Percentiles rank a stretch among this genome's conserved stretches.
Evolutionary conservation across 1,140 invertebrate genomes (phyloP).

Genomic region (Daktulosphaira vitifoliae): DNA sequence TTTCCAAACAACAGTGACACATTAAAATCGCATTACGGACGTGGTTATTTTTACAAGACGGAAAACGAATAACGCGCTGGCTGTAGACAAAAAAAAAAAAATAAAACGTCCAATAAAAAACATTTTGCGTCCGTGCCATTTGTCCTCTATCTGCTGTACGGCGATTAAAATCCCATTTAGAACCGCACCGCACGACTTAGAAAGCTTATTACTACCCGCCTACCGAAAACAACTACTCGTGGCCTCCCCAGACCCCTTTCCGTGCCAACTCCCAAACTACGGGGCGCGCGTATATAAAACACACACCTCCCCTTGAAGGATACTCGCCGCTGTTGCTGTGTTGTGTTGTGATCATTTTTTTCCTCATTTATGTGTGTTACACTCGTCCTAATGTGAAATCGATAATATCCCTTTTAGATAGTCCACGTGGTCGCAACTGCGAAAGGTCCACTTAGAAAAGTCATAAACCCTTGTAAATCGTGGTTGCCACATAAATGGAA

Average conservation of each 20-base stretch:
- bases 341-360: background rate
- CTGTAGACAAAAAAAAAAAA: background rate
- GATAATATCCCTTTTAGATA: slow-evolving; percentile 22
- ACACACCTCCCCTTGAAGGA: background rate
- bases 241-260: slow-evolving; percentile 19
- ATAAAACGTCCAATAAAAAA: slow-evolving; percentile 25
- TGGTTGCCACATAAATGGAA: too few relatives aligned
- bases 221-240: background rate
- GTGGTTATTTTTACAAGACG: background rate
- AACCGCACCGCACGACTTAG: slow-evolving; percentile 15
- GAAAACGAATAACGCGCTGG: background rate
- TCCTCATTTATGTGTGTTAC: slow-evolving; percentile 14
- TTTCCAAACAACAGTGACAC: slow-evolving; percentile 7
- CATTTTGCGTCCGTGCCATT: slow-evolving; percentile 24
- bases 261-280: slow-evolving; percentile 12
- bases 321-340: slow-evolving; percentile 16
- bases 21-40: slow-evolving; percentile 26
- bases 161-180: slow-evolving; percentile 33
- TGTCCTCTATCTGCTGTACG: slow-evolving; percentile 14
- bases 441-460: too few relatives aligned
- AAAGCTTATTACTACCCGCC: slow-evolving; percentile 31
- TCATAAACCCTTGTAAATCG: too few relatives aligned
- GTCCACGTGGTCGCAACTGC: too few relatives aligned
- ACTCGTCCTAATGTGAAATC: slow-evolving; percentile 27
- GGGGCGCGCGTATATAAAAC: slow-evolving; percentile 9